Evolutionary conservation across 2,113 vertebrate species (phyloP).

Genomic region (Smithornis capensis): DNA sequence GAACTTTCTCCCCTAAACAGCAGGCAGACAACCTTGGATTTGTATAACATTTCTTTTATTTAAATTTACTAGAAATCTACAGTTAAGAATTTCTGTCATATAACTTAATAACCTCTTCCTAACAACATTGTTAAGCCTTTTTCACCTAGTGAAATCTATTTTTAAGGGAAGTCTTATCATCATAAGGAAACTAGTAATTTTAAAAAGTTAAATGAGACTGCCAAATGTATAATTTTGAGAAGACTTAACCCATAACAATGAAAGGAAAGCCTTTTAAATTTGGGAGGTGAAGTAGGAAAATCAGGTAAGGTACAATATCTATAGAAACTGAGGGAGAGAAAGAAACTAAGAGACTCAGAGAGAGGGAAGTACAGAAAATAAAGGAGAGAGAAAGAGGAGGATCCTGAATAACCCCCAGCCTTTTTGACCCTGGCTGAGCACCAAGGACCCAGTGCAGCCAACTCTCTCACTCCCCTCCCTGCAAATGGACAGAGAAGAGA

Average conservation of each 20-base stretch:
- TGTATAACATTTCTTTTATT: background rate
- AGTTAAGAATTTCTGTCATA: background rate
- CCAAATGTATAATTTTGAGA: background rate
- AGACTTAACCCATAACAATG: background rate
- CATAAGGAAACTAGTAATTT: background rate
- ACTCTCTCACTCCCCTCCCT: no score
- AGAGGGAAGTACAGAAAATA: fast-evolving
- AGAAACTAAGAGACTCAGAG: background rate
- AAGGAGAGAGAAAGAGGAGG: background rate
- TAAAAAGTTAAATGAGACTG: background rate
- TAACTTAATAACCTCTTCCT: background rate
- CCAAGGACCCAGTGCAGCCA: no score
- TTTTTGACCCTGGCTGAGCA: no score
- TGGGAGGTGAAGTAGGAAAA: background rate
- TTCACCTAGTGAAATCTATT: background rate
- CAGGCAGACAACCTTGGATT: background rate
- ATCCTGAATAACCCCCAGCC: background rate
- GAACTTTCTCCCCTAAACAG: background rate
- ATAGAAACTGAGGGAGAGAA: background rate
- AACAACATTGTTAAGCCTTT: background rate
- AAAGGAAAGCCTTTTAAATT: background rate
- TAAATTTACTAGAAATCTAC: background rate
- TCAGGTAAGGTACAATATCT: background rate
- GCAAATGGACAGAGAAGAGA: no score
- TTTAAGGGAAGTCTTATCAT: background rate